Percentiles rank a stretch among this genome's conserved stretches.
These are phyloP conservation scores for Papilio helenus DNA, from an alignment of 1,140 invertebrate species.

Conservation along the genomic window DNA sequence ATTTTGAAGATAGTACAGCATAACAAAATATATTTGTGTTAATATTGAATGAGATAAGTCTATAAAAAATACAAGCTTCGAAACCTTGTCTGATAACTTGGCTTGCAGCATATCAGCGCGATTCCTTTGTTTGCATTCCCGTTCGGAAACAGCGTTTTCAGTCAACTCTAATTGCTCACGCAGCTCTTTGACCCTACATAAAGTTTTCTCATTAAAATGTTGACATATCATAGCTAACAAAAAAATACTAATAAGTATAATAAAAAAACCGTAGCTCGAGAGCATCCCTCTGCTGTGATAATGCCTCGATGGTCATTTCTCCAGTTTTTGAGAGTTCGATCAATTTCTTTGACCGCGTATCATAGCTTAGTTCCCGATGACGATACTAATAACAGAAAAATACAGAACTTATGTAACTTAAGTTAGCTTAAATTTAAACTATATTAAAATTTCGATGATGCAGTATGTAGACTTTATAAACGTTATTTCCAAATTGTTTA, in stretches of 20 bases:
- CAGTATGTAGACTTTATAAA: too few relatives aligned
- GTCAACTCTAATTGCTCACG: slow-evolving; percentile 57
- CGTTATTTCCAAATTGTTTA: not conserved
- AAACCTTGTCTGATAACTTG: slow-evolving; percentile 75
- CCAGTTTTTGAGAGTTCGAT: slow-evolving; percentile 73
- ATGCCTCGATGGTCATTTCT: slow-evolving; percentile 68
- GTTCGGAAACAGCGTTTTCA: slow-evolving; percentile 47
- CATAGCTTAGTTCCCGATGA: slow-evolving; percentile 67
- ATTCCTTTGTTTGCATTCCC: slow-evolving; percentile 48
- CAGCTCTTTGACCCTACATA: slow-evolving; percentile 68
- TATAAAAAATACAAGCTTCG: slow-evolving; percentile 9
- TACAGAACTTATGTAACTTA: slow-evolving; percentile 21
- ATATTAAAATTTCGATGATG: too few relatives aligned
- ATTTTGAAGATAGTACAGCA: not conserved
- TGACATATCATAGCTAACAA: not conserved
- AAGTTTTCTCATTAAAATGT: not conserved
- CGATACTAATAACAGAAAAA: slow-evolving; percentile 57
- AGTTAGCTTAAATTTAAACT: too few relatives aligned
- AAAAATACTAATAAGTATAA: not conserved
- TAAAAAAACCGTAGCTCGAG: slow-evolving; percentile 65
- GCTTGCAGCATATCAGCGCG: slow-evolving; percentile 59
- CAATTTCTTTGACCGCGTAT: slow-evolving; percentile 69
- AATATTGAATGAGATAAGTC: not conserved
- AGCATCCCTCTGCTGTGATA: slow-evolving; percentile 69
- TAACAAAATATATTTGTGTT: not conserved